These are phyloP conservation scores for Haemorhous mexicanus DNA, from an alignment of 2,113 vertebrate genomes.

Conservation along the genomic window DNA sequence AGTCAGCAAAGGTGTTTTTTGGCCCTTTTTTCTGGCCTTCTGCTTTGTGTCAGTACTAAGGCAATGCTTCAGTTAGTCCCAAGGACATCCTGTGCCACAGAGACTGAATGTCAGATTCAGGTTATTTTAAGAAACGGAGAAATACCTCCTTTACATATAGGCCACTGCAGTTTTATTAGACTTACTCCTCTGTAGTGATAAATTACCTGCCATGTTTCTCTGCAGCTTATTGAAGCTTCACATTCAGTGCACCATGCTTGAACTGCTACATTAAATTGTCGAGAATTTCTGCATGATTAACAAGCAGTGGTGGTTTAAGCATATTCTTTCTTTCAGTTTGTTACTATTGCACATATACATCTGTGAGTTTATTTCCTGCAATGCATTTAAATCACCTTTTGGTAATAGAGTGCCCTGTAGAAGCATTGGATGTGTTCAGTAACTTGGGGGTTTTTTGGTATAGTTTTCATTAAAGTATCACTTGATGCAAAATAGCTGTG, in stretches of 20 bases:
- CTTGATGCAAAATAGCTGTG: not conserved
- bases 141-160: not conserved
- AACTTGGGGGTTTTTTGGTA: not conserved
- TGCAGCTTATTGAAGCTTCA: not conserved
- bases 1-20: not conserved
- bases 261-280: accelerated
- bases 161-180: not conserved
- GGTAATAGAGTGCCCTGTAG: not conserved
- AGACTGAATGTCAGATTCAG: not conserved
- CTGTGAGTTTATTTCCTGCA: not conserved
- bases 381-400: not conserved
- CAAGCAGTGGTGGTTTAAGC: not conserved
- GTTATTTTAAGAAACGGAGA: not conserved
- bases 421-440: not conserved
- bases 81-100: not conserved
- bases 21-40: not conserved
- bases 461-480: not conserved
- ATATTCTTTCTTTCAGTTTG: not conserved
- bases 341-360: not conserved
- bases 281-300: not conserved
- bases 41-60: not conserved
- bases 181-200: not conserved
- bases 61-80: not conserved
- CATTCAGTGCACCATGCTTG: not conserved
- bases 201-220: not conserved